phyloP scores from a whole-genome alignment of 2,888 invertebrate genomes.

The Melinaea menophilus region DNA sequence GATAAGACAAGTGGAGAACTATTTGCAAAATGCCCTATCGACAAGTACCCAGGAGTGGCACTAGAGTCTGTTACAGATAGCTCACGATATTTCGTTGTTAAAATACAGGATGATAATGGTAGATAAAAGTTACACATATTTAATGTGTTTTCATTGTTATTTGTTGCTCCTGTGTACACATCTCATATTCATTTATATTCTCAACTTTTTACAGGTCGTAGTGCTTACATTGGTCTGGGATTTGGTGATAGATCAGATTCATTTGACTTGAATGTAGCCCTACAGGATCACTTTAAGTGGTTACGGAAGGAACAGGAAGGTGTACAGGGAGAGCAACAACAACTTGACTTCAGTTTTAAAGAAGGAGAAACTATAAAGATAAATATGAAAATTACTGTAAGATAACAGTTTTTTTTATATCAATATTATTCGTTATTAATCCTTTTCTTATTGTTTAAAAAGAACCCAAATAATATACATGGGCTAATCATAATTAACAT shows the following conservation, averaged over 20 bases:
- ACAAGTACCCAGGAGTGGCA: conserved; percentile 95
- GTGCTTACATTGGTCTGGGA: conserved; percentile 97
- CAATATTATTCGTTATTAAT: conserved; percentile 3
- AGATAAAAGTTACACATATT: conserved; percentile 33
- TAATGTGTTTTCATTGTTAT: conserved; percentile 18
- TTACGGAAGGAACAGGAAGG: conserved; percentile 89
- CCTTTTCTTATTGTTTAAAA: not conserved
- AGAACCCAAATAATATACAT: no score
- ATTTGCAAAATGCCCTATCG: conserved; percentile 98
- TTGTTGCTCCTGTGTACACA: not conserved
- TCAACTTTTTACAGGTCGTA: conserved; percentile 75
- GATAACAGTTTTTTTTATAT: conserved; percentile 28
- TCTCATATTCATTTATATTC: not conserved
- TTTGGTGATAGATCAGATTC: conserved; percentile 99
- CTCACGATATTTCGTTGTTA: conserved; percentile 96
- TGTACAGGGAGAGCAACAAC: conserved; percentile 85
- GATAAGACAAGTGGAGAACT: conserved; percentile 95
- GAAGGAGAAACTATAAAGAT: conserved; percentile 99
- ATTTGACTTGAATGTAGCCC: conserved; percentile 98
- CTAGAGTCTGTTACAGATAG: conserved; percentile 98
- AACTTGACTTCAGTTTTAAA: conserved; percentile 97
- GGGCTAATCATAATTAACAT: no score
- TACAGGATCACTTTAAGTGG: conserved; percentile 99
- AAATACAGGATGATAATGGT: conserved; percentile 97
- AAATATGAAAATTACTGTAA: conserved; percentile 96